A percentile compares a stretch with the other conserved stretches of the same genome.
These are phyloP conservation scores for Hippocampus guttulatus DNA, from an alignment of 2,113 vertebrate species.

Conservation along the genomic window DNA sequence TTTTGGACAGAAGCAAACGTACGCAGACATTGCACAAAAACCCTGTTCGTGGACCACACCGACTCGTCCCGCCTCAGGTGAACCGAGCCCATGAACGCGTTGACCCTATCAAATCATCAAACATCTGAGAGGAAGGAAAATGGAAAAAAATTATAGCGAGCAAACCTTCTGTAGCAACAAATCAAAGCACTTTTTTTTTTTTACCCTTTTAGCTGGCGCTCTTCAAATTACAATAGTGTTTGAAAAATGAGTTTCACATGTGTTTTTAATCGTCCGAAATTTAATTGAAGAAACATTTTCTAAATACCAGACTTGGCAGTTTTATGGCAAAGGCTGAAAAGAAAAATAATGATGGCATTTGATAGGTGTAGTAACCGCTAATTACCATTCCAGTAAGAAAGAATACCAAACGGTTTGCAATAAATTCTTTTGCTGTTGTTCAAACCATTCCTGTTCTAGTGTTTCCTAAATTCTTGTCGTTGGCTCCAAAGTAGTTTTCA, in stretches of 20 bases:
- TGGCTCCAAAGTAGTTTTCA: background rate
- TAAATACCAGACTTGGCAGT: constrained; percentile 27
- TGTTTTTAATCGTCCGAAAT: constrained; percentile 54
- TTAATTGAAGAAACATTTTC: constrained; percentile 62
- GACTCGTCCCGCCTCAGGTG: constrained; percentile 46
- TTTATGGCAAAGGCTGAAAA: constrained; percentile 40
- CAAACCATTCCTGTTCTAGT: background rate
- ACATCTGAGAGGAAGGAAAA: constrained; percentile 26
- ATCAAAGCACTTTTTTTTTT: constrained; percentile 45
- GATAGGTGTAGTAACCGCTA: constrained; percentile 6
- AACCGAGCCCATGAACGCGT: constrained; percentile 58
- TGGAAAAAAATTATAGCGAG: constrained; percentile 1
- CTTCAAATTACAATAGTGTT: constrained; percentile 35
- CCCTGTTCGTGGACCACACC: constrained; percentile 21
- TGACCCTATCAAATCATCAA: constrained; percentile 50
- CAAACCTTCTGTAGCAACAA: constrained; percentile 34
- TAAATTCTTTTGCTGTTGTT: constrained; percentile 3
- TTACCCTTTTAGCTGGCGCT: constrained; percentile 25
- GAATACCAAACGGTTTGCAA: background rate
- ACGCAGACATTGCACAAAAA: constrained; percentile 15
- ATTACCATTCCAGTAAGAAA: constrained; percentile 1
- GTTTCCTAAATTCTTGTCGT: background rate
- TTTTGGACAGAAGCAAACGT: constrained; percentile 27
- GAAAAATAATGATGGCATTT: constrained; percentile 34
- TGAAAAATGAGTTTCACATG: constrained; percentile 50